A percentile compares a stretch with the other conserved stretches of the same genome.
These are phyloP conservation scores for Pogonomyrmex barbatus DNA, from an alignment of 1,140 invertebrate genomes.

Conservation along the genomic window DNA sequence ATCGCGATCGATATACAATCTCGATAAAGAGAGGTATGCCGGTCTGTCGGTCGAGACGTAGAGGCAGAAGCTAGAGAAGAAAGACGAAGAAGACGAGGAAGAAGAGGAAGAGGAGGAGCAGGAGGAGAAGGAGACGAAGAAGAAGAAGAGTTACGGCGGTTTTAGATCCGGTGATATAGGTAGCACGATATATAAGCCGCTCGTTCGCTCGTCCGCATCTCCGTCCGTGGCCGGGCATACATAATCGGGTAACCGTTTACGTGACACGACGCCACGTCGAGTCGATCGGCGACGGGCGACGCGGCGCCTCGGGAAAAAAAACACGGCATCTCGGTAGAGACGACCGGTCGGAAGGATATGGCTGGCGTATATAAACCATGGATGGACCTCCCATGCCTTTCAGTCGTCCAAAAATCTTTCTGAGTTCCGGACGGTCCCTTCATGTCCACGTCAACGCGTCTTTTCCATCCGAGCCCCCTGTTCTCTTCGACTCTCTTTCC, in stretches of 20 bases:
- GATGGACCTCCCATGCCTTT: constrained; percentile 8
- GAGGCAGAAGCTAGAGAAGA: neutral
- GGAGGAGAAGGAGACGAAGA: neutral
- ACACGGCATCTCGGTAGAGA: constrained; percentile 28
- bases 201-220: constrained; percentile 1
- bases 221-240: constrained; percentile 42
- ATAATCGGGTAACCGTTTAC: constrained; percentile 52
- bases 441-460: neutral
- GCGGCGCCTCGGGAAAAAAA: neutral
- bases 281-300: neutral
- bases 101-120: no score
- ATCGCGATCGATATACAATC: constrained; percentile 48
- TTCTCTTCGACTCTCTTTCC: no score
- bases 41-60: neutral
- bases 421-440: neutral
- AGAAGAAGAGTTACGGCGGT: neutral
- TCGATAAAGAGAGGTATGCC: constrained; percentile 40
- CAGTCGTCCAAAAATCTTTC: constrained; percentile 22
- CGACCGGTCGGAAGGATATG: neutral
- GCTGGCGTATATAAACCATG: constrained; percentile 17
- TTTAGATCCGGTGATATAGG: constrained; percentile 54
- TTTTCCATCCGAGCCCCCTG: neutral
- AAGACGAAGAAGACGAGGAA: neutral
- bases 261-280: neutral
- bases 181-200: constrained; percentile 37